Percentiles rank a stretch among this genome's conserved stretches.
phyloP scores from a whole-genome alignment of 2,797 vertebrate species.

The Rachycentron canadum region DNA sequence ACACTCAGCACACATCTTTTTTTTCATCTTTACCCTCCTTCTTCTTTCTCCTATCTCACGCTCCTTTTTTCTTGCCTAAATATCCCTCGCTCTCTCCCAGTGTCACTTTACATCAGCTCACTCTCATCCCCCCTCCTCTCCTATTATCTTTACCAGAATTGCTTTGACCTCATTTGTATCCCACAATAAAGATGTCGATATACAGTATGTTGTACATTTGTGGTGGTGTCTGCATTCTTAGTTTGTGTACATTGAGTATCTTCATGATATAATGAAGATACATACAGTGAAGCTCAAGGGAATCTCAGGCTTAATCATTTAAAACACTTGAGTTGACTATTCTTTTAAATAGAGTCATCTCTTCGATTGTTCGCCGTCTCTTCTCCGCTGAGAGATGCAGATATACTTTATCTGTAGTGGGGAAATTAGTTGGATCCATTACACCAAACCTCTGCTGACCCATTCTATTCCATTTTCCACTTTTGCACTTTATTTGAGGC shows the following conservation, averaged over 20 bases:
- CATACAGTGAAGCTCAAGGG: conserved; percentile 22
- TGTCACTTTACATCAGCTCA: conserved; percentile 73
- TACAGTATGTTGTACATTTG: conserved; percentile 16
- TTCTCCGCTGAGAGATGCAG: conserved; percentile 61
- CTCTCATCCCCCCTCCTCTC: conserved; percentile 18
- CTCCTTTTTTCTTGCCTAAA: conserved; percentile 48
- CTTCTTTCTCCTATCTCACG: conserved; percentile 30
- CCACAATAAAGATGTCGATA: conserved; percentile 7
- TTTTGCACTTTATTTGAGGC: conserved; percentile 76
- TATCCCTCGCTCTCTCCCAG: conserved; percentile 49
- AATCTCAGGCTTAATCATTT: conserved; percentile 55
- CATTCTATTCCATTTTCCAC: conserved; percentile 74
- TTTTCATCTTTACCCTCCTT: conserved; percentile 39
- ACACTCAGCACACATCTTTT: conserved; percentile 81
- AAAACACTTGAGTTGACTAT: conserved; percentile 42
- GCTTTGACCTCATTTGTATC: conserved; percentile 47
- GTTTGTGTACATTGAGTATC: background rate
- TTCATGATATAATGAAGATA: conserved; percentile 24
- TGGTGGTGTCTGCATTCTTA: background rate
- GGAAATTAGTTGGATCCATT: conserved; percentile 66
- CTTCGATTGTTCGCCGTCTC: conserved; percentile 42
- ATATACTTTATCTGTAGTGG: conserved; percentile 65
- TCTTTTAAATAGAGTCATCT: conserved; percentile 60
- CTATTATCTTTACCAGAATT: conserved; percentile 48
- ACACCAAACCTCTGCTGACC: conserved; percentile 62